phyloP scores from a whole-genome alignment of 1,140 invertebrate genomes.

The Ganaspis sp. region DNA sequence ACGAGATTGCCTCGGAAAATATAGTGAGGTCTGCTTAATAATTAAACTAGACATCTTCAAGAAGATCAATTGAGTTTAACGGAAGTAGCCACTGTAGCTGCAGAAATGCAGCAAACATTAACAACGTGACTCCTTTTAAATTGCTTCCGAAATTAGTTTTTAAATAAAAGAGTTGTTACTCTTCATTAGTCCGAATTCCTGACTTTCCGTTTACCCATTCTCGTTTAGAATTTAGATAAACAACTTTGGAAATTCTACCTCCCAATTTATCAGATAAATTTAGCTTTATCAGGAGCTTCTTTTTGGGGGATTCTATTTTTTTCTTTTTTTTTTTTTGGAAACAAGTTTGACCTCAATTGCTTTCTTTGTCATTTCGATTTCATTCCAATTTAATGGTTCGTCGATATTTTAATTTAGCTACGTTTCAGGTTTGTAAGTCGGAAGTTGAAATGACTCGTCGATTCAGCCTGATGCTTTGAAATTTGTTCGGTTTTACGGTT shows the following conservation, averaged over 20 bases:
- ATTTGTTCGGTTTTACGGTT: not conserved
- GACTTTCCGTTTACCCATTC: not conserved
- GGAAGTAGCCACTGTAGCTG: not conserved
- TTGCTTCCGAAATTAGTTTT: not conserved
- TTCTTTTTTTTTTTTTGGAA: not conserved
- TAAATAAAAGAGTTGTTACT: constrained; percentile 8
- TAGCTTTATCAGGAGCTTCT: not conserved
- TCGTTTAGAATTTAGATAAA: not conserved
- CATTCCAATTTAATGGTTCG: constrained; percentile 26
- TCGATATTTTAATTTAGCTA: constrained; percentile 4
- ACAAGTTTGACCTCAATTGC: constrained; percentile 17
- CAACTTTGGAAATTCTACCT: not conserved
- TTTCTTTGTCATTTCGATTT: constrained; percentile 28
- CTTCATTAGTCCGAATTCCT: not conserved
- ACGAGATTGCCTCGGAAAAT: constrained; percentile 11
- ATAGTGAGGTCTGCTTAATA: not conserved
- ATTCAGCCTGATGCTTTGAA: not conserved
- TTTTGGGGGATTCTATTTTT: not conserved
- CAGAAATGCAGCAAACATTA: not conserved
- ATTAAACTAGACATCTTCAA: constrained; percentile 4
- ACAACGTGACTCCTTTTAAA: not conserved
- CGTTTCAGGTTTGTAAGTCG: not conserved
- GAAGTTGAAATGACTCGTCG: not conserved
- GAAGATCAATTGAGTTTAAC: constrained; percentile 15
- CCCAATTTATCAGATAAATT: not conserved